Conservation (phyloP, 2,797 vertebrate species). For the Ambastaia sidthimunki region DNA sequence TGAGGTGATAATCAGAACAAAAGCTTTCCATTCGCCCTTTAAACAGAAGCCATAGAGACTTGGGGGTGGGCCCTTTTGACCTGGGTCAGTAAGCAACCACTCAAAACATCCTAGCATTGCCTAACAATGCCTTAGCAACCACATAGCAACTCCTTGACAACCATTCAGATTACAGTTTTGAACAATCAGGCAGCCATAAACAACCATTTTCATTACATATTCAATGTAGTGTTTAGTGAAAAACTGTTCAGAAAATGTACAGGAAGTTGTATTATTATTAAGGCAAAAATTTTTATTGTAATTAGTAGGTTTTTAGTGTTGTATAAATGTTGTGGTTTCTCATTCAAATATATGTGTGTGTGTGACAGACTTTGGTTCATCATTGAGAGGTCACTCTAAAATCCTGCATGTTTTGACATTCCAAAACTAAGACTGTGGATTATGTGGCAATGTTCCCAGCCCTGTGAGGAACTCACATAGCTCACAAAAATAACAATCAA, state of each 20-base stretch:
- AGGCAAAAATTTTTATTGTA: too few species aligned
- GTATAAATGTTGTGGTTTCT: not conserved
- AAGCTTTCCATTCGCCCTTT: not conserved
- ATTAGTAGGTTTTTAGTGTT: not conserved
- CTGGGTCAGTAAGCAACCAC: too few species aligned
- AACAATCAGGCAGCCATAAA: too few species aligned
- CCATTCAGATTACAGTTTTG: not conserved
- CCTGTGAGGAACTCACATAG: not conserved
- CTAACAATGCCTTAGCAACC: not conserved
- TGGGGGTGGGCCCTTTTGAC: too few species aligned
- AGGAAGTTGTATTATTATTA: too few species aligned
- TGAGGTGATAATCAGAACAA: slow-evolving; percentile 12
- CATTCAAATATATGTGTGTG: not conserved
- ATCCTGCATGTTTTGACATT: slow-evolving; percentile 23
- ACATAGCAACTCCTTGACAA: not conserved
- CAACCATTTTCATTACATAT: too few species aligned
- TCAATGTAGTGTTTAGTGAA: not conserved
- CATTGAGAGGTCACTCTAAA: not conserved
- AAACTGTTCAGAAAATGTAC: not conserved
- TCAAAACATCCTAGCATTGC: too few species aligned
- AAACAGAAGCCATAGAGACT: not conserved
- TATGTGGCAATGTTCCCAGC: slow-evolving; percentile 30
- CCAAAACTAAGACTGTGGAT: slow-evolving; percentile 13
- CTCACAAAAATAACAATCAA: slow-evolving; percentile 41
- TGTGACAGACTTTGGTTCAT: not conserved